phyloP scores from a whole-genome alignment of 1,140 invertebrate species.

The Zaprionus lachaisei region DNA sequence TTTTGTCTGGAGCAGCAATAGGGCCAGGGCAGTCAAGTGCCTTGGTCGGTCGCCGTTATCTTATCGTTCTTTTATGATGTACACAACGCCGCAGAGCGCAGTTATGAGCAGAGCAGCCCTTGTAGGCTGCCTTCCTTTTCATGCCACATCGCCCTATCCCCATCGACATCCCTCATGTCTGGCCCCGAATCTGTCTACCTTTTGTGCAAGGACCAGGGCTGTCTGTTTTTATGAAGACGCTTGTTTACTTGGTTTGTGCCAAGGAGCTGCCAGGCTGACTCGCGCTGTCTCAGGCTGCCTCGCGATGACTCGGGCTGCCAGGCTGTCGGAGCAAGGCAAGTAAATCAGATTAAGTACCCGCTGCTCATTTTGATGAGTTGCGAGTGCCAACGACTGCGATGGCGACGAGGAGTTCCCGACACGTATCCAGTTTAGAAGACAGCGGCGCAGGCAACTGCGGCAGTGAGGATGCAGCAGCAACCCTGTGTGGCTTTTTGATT shows the following conservation, averaged over 20 bases:
- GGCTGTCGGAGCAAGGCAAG: constrained; percentile 53
- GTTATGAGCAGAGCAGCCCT: constrained; percentile 48
- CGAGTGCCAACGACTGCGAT: constrained; percentile 43
- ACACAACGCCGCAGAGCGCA: constrained; percentile 68
- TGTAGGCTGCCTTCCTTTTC: background rate
- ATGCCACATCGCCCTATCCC: background rate
- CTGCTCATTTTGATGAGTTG: constrained; percentile 81
- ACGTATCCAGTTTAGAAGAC: constrained; percentile 49
- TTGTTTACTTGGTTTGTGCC: constrained; percentile 73
- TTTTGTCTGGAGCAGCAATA: constrained; percentile 5
- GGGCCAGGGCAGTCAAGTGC: constrained; percentile 56
- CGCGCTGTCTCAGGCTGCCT: background rate
- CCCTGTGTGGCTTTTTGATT: constrained; percentile 65
- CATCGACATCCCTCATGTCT: background rate
- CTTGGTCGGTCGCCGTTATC: constrained; percentile 64
- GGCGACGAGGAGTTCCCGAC: constrained; percentile 25
- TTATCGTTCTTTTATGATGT: constrained; percentile 82
- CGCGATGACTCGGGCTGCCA: background rate
- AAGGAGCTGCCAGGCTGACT: constrained; percentile 18
- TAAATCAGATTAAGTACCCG: constrained; percentile 83
- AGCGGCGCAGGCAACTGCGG: background rate
- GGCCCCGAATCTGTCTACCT: constrained; percentile 6
- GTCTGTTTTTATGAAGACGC: constrained; percentile 81
- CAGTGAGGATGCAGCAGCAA: background rate
- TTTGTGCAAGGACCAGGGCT: constrained; percentile 40